Conservation (phyloP, 2,113 vertebrate genomes). For the Isichthys henryi region DNA sequence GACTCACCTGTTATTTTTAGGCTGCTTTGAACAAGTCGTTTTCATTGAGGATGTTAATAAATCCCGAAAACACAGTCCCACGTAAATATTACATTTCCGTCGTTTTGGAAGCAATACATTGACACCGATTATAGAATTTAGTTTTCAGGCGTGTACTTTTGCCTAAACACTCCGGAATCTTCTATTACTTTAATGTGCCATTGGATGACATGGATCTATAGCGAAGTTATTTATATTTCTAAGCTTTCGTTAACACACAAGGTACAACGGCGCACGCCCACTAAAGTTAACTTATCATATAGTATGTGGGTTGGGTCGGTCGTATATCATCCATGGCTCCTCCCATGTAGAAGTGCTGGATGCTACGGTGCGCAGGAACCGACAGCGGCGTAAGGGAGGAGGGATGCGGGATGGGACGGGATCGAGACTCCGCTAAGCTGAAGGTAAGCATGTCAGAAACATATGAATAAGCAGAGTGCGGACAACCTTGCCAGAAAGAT, state of each 20-base stretch:
- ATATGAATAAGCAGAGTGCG: neutral
- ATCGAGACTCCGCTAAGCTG: neutral
- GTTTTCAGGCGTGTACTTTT: neutral
- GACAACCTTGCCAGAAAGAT: neutral
- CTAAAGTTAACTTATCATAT: neutral
- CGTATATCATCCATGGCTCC: constrained; percentile 27
- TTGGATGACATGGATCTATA: neutral
- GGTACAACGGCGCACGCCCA: neutral
- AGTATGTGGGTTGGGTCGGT: neutral
- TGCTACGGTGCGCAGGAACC: neutral
- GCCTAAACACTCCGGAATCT: neutral
- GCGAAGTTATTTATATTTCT: neutral
- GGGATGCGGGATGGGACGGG: neutral
- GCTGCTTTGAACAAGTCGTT: neutral
- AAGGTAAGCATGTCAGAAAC: neutral
- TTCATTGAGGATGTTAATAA: neutral
- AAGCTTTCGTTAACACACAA: neutral
- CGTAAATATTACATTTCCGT: neutral
- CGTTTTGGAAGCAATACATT: neutral
- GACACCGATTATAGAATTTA: neutral
- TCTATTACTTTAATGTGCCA: neutral
- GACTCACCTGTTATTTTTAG: neutral
- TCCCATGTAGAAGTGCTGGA: constrained; percentile 26
- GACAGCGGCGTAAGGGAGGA: neutral
- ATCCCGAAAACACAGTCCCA: neutral